Evolutionary conservation across 2,888 invertebrate species (phyloP), one percentile per base, ranked within the genome.

Genomic region (Ormyrus thymus): DNA sequence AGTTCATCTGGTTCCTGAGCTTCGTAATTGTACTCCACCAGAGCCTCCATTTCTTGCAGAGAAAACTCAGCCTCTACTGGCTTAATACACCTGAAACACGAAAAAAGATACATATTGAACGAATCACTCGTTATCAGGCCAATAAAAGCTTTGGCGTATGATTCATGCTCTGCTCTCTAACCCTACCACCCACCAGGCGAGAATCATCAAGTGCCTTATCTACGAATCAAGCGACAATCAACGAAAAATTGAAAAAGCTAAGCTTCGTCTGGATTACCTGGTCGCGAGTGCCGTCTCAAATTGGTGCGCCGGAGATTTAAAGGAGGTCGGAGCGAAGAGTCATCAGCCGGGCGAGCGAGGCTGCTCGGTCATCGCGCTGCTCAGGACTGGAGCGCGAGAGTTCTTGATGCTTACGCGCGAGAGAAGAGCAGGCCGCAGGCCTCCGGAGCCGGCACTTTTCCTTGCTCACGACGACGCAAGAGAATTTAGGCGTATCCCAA

Each of bases 1-100:
- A 97, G 91, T 92, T 97, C 97, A 89, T 97, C 97, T 1, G 94
- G 91, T 91, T 97, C 96, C 87, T 95, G 94, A 74, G 97, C 97
- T 83, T 93, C 93, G 89, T 97, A 97, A 86, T 96, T 95, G 91
- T 94, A 96, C 91, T 97, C 96, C 80, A 96, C 97, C 87, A 96
- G 92, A 87, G 96, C 97, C 89, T 96, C 95, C 90, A 90, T 90
- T 76, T 82, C 79, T 82, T 56, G 78, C 76, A 11, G 45, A 59
- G 29, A 6, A 15, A 13, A 7, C 13, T 81, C 29, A 4, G n/a
- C 45, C 48, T 50, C 48, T 9, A 13, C 15, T 13, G 11, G 10
- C 53, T 58, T 73, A 29, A 51, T 29, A 61, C 76, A 79, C 56
- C 79, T 79, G 62, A 48, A 79, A 72, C 65, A 66, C 55, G 11